phyloP scores from a whole-genome alignment of 2,888 invertebrate genomes.

The Germaria angustata region DNA sequence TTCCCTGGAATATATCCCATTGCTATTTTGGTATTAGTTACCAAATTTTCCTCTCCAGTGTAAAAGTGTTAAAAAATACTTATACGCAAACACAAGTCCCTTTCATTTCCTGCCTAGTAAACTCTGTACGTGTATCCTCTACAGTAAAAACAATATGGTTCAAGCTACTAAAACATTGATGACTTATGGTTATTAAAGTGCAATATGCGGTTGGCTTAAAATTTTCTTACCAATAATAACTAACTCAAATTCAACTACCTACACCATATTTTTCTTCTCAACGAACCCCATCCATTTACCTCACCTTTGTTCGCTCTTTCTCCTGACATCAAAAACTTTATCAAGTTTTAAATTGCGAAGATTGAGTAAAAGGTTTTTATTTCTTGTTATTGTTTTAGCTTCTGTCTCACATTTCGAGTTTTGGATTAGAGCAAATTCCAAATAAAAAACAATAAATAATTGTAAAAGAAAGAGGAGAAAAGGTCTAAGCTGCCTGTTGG shows the following conservation, averaged over 20 bases:
- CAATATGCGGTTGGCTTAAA: constrained; percentile 54
- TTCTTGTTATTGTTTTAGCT: constrained; percentile 11
- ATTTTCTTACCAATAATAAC: constrained; percentile 47
- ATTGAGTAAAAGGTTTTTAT: constrained; percentile 33
- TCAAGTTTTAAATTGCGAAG: constrained; percentile 9
- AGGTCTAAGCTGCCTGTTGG: constrained; percentile 11
- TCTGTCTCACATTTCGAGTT: constrained; percentile 36
- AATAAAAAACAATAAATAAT: not conserved
- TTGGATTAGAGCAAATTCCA: constrained; percentile 43
- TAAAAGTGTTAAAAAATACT: not conserved
- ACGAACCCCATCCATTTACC: not conserved
- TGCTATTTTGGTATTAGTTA: no score
- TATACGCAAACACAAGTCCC: constrained; percentile 2
- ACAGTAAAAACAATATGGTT: constrained; percentile 10
- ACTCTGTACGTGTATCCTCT: not conserved
- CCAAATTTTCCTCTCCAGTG: constrained; percentile 1
- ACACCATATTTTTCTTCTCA: constrained; percentile 9
- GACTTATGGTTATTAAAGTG: constrained; percentile 60
- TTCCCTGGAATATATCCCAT: no score
- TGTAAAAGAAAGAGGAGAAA: not conserved
- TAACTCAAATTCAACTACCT: constrained; percentile 19
- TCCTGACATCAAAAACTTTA: constrained; percentile 9
- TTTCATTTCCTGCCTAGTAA: constrained; percentile 34
- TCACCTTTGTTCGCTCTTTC: not conserved
- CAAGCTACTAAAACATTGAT: constrained; percentile 57